Percentiles rank a stretch among this genome's conserved stretches.
Evolutionary conservation across 2,797 vertebrate species (phyloP).

Genomic region (Coreius guichenoti): DNA sequence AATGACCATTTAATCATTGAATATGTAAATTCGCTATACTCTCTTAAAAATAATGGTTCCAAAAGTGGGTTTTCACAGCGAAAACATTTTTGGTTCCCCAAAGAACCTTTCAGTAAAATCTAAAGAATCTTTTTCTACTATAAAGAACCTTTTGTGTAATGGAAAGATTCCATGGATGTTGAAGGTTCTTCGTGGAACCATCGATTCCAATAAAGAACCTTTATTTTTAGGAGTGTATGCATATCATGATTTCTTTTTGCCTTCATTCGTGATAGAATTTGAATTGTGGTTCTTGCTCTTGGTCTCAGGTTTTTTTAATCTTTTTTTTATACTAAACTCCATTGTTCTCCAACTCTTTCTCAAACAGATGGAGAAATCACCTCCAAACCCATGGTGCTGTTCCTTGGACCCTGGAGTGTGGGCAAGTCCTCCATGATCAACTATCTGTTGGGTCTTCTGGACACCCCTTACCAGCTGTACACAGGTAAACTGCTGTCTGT

Average conservation of each 20-base stretch:
- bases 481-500: slow-evolving; percentile 66
- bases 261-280: background rate
- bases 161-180: background rate
- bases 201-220: background rate
- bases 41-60: background rate
- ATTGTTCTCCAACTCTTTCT: slow-evolving; percentile 16
- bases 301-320: background rate
- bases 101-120: background rate
- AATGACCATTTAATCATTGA: too few relatives aligned
- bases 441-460: slow-evolving; percentile 93
- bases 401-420: slow-evolving; percentile 98
- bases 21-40: background rate
- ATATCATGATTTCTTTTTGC: background rate
- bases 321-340: background rate
- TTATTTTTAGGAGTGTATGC: background rate
- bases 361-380: slow-evolving; percentile 95
- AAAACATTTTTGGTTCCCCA: background rate
- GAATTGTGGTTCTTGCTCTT: background rate
- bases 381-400: slow-evolving; percentile 98
- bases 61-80: too few relatives aligned
- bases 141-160: background rate
- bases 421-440: slow-evolving; percentile 99
- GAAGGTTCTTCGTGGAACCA: background rate
- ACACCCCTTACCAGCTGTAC: slow-evolving; percentile 95
- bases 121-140: background rate